These are phyloP conservation scores for Eospalax fontanierii DNA, from an alignment of 2,797 vertebrate genomes.

Conservation along the genomic window DNA sequence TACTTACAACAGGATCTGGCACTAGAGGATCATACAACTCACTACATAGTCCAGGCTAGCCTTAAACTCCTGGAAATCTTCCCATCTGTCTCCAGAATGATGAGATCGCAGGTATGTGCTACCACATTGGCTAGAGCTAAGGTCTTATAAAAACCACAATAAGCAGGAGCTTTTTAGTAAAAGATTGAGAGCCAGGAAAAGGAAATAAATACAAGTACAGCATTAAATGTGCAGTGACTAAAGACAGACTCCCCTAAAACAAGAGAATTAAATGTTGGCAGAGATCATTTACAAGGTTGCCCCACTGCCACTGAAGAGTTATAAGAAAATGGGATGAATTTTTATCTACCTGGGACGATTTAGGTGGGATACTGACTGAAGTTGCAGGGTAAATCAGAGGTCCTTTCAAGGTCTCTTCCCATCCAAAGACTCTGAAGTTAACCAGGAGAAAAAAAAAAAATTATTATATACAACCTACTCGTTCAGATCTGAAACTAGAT, in stretches of 20 bases:
- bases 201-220: conserved; percentile 43
- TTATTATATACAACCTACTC: conserved; percentile 61
- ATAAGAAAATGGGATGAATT: conserved; percentile 64
- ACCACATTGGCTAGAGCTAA: not conserved
- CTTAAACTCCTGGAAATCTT: not conserved
- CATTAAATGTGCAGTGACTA: conserved; percentile 20
- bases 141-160: not conserved
- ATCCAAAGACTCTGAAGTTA: conserved; percentile 79
- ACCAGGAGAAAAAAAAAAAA: conserved; percentile 64
- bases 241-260: conserved; percentile 32
- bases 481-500: conserved; percentile 64
- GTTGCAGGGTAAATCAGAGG: conserved; percentile 70
- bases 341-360: conserved; percentile 77
- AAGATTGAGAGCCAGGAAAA: conserved; percentile 33
- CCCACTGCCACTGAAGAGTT: conserved; percentile 54
- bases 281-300: conserved; percentile 28
- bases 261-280: conserved; percentile 62
- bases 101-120: no score
- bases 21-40: conserved; percentile 11
- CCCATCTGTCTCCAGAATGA: no score
- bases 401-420: conserved; percentile 78
- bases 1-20: not conserved
- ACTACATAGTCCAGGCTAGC: not conserved
- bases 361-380: conserved; percentile 78
- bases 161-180: not conserved